These are phyloP conservation scores for Esox niger DNA, from an alignment of 2,113 vertebrate genomes.

Conservation along the genomic window DNA sequence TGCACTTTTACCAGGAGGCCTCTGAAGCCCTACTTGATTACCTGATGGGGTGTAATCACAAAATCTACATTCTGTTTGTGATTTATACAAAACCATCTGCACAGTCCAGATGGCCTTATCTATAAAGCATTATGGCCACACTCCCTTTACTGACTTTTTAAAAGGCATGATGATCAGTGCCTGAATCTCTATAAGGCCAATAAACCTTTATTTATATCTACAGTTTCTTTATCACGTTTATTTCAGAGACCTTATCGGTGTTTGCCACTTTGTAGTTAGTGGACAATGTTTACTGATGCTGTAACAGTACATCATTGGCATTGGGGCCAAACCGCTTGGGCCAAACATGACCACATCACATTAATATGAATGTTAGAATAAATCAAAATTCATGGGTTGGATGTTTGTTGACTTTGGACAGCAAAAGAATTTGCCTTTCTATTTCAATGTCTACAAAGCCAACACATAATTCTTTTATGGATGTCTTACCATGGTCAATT, in stretches of 20 bases:
- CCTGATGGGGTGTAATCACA: neutral
- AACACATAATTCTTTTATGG: no score
- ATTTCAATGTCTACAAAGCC: no score
- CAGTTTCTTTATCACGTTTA: constrained; percentile 11
- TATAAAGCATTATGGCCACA: constrained; percentile 12
- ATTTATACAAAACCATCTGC: neutral
- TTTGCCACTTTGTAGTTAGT: neutral
- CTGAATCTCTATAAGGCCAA: constrained; percentile 28
- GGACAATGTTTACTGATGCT: constrained; percentile 18
- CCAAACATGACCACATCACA: neutral
- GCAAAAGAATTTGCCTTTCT: neutral
- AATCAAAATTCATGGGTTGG: neutral
- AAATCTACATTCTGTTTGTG: neutral
- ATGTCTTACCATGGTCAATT: no score
- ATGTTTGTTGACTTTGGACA: neutral
- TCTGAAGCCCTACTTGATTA: neutral
- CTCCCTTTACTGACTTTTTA: constrained; percentile 12
- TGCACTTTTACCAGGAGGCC: neutral
- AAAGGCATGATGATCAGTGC: constrained; percentile 32
- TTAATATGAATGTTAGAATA: neutral
- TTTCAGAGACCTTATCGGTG: constrained; percentile 12
- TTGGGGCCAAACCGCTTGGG: neutral
- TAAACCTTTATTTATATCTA: constrained; percentile 22
- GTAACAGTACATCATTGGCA: constrained; percentile 18
- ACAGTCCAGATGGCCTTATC: constrained; percentile 8